Base-by-base conservation (phyloP, 2,113 vertebrate species). In the Lanius collurio region DNA sequence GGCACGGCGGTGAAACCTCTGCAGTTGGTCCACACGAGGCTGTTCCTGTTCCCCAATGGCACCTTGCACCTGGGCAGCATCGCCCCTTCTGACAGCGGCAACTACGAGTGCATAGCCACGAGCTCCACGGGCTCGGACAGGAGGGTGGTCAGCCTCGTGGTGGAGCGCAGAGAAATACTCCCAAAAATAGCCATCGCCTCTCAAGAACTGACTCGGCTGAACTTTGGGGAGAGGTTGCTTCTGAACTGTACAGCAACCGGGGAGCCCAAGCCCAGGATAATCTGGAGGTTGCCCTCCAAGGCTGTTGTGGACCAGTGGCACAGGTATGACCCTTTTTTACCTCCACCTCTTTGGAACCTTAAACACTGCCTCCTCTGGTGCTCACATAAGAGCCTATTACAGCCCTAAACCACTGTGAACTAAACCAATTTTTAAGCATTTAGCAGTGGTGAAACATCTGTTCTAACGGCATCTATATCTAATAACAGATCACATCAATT, bases 21-120 rank as follows among this genome's bases (percentile, higher is more conserved):
- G 87, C 97, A 97, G 71, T 11, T 70, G 9, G 28, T 64, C 5
- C 95, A 88, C 4, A 23, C 84, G 7, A 96, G 97, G 49, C 84
- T 98, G 47, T 96, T 97, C 35, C 80, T 98, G 39, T 97, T 98
- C 74, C 37, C 97, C 33, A 99, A 99, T 13, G 99, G 99, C 19
- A 99, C 98, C 2, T 98, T 99, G 31, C 89, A 90, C 20, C 94
- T 99, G 69, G 97, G 97, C 92, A 79, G 94, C 50, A 1, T 97
- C 2, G 73, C 42, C 42, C 46, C 85, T 31, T 28, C 98, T 5
- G 98, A 99, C 93, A 98, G 96, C 8, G 99, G 99, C 27, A 99
- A 93, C 74, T 99, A 99, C 15, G 99, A 99, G 97, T 99, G 99
- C 82, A 98, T 99, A 23, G 99, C 99, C 63, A 99, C 99, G 15